Percentiles rank a stretch among this genome's conserved stretches.
Evolutionary conservation across 2,113 vertebrate species (phyloP).

Genomic region (Arenaria interpres): DNA sequence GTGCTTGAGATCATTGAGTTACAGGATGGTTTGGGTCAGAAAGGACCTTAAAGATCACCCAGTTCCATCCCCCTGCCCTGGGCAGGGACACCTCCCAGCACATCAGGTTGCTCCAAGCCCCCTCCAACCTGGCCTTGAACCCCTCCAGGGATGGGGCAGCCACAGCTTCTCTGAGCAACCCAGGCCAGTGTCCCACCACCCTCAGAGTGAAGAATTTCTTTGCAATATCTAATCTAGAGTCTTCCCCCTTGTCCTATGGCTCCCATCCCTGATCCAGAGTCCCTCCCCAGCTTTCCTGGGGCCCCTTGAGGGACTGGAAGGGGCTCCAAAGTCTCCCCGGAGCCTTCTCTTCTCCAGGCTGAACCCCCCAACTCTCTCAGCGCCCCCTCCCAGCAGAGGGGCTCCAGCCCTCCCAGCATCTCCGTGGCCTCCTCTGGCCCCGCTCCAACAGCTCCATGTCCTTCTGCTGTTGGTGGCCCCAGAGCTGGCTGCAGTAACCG

Average conservation of each 20-base stretch:
- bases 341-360: neutral
- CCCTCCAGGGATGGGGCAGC: neutral
- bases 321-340: neutral
- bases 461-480: neutral
- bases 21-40: neutral
- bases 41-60: neutral
- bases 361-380: neutral
- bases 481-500: neutral
- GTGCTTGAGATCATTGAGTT: neutral
- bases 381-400: neutral
- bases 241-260: no score
- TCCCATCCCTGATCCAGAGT: no score
- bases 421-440: neutral
- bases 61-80: rapidly evolving
- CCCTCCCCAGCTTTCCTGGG: neutral
- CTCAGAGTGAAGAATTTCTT: no score
- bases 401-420: neutral
- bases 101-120: neutral
- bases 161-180: no score
- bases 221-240: no score
- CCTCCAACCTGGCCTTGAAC: rapidly evolving
- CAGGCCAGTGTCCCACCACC: no score
- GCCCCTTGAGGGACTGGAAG: neutral
- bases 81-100: neutral
- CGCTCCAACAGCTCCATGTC: neutral